These are phyloP conservation scores for Meandrina meandrites DNA, from an alignment of 92 coral and sea anemone genomes.

Conservation along the genomic window DNA sequence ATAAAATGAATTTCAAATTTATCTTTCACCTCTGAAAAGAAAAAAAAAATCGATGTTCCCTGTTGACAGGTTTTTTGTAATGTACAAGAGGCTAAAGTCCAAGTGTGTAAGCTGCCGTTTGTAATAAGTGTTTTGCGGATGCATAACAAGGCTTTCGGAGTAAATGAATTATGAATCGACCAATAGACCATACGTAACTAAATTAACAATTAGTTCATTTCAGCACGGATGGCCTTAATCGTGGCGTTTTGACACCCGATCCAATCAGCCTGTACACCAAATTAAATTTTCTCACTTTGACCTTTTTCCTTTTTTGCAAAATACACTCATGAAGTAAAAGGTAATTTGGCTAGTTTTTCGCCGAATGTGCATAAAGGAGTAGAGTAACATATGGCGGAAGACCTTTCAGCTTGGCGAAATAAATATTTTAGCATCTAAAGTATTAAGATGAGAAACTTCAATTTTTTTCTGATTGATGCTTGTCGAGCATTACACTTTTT, in stretches of 20 bases:
- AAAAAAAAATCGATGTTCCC: background rate
- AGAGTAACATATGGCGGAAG: background rate
- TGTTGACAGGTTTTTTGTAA: background rate
- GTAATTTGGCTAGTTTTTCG: background rate
- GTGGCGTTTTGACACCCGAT: background rate
- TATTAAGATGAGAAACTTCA: background rate
- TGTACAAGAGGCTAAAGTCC: constrained; percentile 1
- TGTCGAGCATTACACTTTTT: background rate
- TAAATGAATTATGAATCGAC: constrained; percentile 24
- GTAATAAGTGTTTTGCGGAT: constrained; percentile 14
- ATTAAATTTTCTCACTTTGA: background rate
- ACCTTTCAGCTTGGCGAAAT: background rate
- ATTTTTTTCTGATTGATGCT: background rate
- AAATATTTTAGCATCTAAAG: background rate
- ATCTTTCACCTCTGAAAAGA: background rate
- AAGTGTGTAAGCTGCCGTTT: constrained; percentile 9
- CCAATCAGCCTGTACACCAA: background rate
- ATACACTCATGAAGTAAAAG: background rate
- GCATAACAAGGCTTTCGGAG: background rate
- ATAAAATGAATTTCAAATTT: no score
- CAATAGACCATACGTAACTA: constrained; percentile 1
- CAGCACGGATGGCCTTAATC: background rate
- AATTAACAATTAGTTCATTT: constrained; percentile 8
- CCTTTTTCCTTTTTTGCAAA: background rate
- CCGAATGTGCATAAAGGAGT: background rate